These are phyloP conservation scores for Coregonus suidteri DNA, from an alignment of 2,797 vertebrate species.

Conservation along the genomic window DNA sequence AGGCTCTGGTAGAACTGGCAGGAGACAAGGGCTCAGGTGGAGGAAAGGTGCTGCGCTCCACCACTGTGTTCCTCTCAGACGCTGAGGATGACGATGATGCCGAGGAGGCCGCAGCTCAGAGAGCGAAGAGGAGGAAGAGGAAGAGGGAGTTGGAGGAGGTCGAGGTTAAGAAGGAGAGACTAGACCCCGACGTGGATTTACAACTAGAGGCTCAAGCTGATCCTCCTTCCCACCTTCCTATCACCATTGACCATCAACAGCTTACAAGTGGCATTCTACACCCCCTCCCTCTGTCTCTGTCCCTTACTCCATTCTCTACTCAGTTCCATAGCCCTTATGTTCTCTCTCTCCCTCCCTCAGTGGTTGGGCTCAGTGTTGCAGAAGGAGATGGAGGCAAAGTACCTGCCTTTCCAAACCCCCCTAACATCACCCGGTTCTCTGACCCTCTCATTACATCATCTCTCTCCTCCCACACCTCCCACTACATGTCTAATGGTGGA, in stretches of 20 bases:
- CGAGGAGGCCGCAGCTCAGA: slow-evolving; percentile 67
- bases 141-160: slow-evolving; percentile 71
- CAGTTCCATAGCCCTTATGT: slow-evolving; percentile 78
- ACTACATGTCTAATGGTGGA: slow-evolving; percentile 73
- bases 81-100: slow-evolving; percentile 81
- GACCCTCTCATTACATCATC: slow-evolving; percentile 67
- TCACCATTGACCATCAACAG: slow-evolving; percentile 58
- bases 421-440: slow-evolving; percentile 68
- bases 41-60: slow-evolving; percentile 80
- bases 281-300: slow-evolving; percentile 72
- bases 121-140: slow-evolving; percentile 68
- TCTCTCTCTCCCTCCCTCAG: slow-evolving; percentile 72
- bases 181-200: slow-evolving; percentile 76
- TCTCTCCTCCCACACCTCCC: slow-evolving; percentile 60
- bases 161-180: slow-evolving; percentile 74
- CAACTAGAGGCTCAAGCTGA: slow-evolving; percentile 80
- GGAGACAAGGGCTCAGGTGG: slow-evolving; percentile 65
- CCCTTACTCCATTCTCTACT: slow-evolving; percentile 73
- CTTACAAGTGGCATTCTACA: slow-evolving; percentile 68
- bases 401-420: slow-evolving; percentile 68
- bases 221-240: slow-evolving; percentile 68
- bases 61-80: slow-evolving; percentile 81
- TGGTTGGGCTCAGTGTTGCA: slow-evolving; percentile 58
- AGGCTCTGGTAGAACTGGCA: slow-evolving; percentile 57
- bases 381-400: slow-evolving; percentile 66